These are phyloP conservation scores for Lepidurus packardi DNA, from an alignment of 1,140 invertebrate genomes.

Conservation along the genomic window DNA sequence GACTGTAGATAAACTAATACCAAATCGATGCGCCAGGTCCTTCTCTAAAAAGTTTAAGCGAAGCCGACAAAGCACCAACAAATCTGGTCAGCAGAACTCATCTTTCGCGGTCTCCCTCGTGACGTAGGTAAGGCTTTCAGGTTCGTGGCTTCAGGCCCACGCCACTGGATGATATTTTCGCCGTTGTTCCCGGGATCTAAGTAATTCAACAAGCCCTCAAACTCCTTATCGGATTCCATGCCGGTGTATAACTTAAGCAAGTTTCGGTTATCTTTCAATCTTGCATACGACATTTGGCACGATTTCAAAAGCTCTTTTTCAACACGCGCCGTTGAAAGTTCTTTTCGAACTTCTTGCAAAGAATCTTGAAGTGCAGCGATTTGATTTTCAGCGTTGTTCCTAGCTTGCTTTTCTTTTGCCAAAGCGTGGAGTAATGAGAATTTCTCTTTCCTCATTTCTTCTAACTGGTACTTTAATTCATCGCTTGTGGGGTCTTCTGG, in stretches of 20 bases:
- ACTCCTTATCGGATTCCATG: neutral
- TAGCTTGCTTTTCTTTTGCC: too few relatives aligned
- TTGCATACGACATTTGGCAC: neutral
- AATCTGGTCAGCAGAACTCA: neutral
- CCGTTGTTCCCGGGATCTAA: neutral
- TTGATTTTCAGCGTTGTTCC: too few relatives aligned
- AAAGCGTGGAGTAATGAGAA: too few relatives aligned
- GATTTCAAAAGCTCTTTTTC: neutral
- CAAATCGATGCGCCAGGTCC: conserved; percentile 17
- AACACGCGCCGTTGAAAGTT: neutral
- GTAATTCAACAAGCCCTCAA: neutral
- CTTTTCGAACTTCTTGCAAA: neutral
- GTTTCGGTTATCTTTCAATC: neutral
- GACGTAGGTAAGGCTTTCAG: neutral
- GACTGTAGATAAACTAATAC: conserved; percentile 24
- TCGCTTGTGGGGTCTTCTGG: too few relatives aligned
- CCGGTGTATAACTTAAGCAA: neutral
- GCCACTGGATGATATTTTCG: neutral
- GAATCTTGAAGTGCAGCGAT: neutral
- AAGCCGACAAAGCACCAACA: conserved; percentile 27
- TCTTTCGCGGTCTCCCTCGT: neutral
- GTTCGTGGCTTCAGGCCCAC: neutral
- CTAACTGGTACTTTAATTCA: too few relatives aligned
- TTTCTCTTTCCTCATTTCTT: too few relatives aligned
- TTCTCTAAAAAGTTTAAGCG: conserved; percentile 23